Evolutionary conservation across 2,113 vertebrate genomes (phyloP).

Genomic region (Dicentrarchus labrax): DNA sequence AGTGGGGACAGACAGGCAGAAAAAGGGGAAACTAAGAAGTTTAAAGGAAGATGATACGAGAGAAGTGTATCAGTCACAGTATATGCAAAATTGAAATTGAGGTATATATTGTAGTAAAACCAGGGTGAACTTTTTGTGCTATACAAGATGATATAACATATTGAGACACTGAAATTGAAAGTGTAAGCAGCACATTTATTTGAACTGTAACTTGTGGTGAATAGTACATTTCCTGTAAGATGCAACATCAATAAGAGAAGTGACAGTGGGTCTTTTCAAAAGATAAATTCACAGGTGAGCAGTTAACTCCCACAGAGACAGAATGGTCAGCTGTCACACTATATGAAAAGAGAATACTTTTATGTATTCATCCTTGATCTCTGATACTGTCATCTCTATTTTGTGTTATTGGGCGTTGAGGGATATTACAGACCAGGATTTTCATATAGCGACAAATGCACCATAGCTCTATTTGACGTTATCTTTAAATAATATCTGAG

Average conservation of each 20-base stretch:
- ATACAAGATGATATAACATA: background rate
- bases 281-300: slow-evolving; percentile 19
- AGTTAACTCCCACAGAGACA: slow-evolving; percentile 22
- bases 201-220: background rate
- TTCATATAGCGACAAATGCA: background rate
- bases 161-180: background rate
- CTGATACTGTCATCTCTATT: background rate
- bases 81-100: background rate
- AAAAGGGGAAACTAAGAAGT: slow-evolving; percentile 26
- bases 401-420: background rate
- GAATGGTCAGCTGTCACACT: slow-evolving; percentile 27
- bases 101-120: background rate
- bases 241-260: slow-evolving; percentile 8
- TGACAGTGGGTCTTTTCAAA: slow-evolving; percentile 16
- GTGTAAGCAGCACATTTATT: background rate
- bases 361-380: slow-evolving; percentile 12
- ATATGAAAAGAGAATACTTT: slow-evolving; percentile 15
- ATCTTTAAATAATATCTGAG: background rate
- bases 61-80: background rate
- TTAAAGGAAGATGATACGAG: slow-evolving; percentile 2
- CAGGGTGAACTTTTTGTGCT: background rate
- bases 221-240: background rate
- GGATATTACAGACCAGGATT: background rate
- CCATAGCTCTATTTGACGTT: background rate
- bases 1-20: slow-evolving; percentile 14